Evolutionary conservation across 37 sponge, comb jelly and placozoan genomes (phyloP).

Genomic region (Sycon ciliatum): DNA sequence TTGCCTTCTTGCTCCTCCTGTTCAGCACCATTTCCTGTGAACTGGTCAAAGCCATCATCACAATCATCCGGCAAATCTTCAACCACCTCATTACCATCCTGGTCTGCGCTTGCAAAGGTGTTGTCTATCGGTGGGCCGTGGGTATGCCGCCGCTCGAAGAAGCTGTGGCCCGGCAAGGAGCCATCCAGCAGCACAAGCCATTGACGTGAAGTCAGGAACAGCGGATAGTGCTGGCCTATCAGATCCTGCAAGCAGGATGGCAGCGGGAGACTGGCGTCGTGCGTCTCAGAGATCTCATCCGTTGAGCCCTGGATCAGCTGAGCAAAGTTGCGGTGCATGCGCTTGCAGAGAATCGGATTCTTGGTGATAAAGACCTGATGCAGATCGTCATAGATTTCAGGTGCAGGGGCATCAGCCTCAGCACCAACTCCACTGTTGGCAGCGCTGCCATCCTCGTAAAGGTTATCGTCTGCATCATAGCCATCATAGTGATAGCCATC

Average conservation of each 20-base stretch:
- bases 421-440: no score
- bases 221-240: constrained; percentile 39
- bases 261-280: neutral
- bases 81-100: constrained; percentile 29
- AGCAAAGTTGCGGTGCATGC: constrained; percentile 57
- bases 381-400: constrained; percentile 31
- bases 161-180: constrained; percentile 39
- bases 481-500: neutral
- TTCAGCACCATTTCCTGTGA: constrained; percentile 30
- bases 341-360: constrained; percentile 57
- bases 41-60: constrained; percentile 33
- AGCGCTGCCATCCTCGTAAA: no score
- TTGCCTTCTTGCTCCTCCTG: constrained; percentile 32
- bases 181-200: constrained; percentile 60
- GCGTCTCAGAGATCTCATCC: constrained; percentile 10
- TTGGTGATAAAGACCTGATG: constrained; percentile 78
- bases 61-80: no score
- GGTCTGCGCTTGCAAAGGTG: no score
- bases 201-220: constrained; percentile 60
- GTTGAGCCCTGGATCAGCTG: constrained; percentile 18
- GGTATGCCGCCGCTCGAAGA: constrained; percentile 48
- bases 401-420: no score
- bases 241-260: constrained; percentile 19
- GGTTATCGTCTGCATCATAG: no score
- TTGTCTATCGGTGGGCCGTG: no score